Percentiles rank a stretch among this genome's conserved stretches.
Conservation (phyloP, 2,888 invertebrate genomes). For the Anthrax anthrax region DNA sequence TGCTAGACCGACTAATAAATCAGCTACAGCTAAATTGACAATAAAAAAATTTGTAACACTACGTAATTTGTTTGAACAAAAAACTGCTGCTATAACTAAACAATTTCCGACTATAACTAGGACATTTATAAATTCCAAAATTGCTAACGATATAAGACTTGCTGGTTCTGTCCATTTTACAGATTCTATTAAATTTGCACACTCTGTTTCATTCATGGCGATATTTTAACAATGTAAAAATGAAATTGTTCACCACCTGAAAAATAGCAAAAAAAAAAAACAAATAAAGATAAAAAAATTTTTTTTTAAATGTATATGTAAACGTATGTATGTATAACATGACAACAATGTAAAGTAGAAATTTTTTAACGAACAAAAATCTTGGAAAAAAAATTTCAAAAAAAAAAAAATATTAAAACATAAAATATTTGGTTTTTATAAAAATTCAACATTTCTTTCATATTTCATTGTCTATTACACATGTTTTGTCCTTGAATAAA, state of each 20-base stretch:
- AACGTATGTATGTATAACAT: too few relatives aligned
- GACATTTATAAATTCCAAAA: conserved; percentile 70
- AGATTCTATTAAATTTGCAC: conserved; percentile 63
- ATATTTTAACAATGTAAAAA: conserved; percentile 33
- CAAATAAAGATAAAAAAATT: not conserved
- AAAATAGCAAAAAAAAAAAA: conserved; percentile 9
- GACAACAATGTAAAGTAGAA: too few relatives aligned
- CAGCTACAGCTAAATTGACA: conserved; percentile 90
- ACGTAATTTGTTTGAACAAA: conserved; percentile 78
- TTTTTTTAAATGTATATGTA: too few relatives aligned
- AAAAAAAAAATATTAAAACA: too few relatives aligned
- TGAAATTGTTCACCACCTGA: conserved; percentile 30
- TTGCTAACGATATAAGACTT: conserved; percentile 59
- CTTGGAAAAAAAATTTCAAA: too few relatives aligned
- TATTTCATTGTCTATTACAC: too few relatives aligned
- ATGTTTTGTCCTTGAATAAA: too few relatives aligned
- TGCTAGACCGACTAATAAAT: conserved; percentile 86
- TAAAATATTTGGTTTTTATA: too few relatives aligned
- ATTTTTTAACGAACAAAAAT: too few relatives aligned
- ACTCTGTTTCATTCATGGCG: conserved; percentile 67
- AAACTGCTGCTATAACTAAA: conserved; percentile 83
- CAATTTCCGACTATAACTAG: conserved; percentile 82
- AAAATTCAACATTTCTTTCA: too few relatives aligned
- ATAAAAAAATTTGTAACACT: conserved; percentile 96
- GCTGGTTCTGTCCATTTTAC: conserved; percentile 71